These are phyloP conservation scores for Crotalus helleri DNA, from an alignment of 2,113 vertebrate species.

Conservation along the genomic window DNA sequence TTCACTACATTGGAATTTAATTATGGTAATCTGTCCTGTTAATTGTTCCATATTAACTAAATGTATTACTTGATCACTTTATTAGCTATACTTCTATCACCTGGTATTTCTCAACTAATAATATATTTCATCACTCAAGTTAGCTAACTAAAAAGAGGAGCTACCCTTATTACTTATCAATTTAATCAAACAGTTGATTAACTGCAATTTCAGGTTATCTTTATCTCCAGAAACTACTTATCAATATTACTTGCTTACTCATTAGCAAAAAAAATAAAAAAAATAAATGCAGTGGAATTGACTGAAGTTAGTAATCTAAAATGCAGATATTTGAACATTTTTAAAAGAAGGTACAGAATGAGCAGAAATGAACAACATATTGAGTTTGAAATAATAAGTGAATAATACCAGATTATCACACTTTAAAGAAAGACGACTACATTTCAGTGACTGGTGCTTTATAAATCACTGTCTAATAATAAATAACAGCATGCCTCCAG, in stretches of 20 bases:
- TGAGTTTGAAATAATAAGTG: background rate
- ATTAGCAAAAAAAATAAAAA: background rate
- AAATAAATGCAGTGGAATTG: background rate
- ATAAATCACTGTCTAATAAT: slow-evolving; percentile 23
- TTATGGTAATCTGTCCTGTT: background rate
- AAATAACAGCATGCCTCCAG: slow-evolving; percentile 4
- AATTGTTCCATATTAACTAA: background rate
- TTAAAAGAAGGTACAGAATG: background rate
- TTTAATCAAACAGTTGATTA: background rate
- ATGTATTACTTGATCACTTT: background rate
- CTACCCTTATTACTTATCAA: background rate
- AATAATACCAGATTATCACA: slow-evolving; percentile 30
- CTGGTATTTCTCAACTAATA: background rate
- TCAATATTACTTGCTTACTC: background rate
- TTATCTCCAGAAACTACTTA: slow-evolving; percentile 13
- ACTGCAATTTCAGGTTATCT: background rate
- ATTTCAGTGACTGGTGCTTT: slow-evolving; percentile 13
- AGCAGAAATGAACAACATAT: slow-evolving; percentile 26
- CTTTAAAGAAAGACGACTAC: background rate
- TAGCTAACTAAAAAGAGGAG: background rate
- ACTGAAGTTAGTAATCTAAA: slow-evolving; percentile 43
- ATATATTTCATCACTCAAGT: background rate
- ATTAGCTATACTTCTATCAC: background rate
- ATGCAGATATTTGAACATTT: slow-evolving; percentile 35
- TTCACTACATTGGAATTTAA: background rate